These are phyloP conservation scores for Asobara japonica DNA, from an alignment of 1,140 invertebrate species.

Conservation along the genomic window DNA sequence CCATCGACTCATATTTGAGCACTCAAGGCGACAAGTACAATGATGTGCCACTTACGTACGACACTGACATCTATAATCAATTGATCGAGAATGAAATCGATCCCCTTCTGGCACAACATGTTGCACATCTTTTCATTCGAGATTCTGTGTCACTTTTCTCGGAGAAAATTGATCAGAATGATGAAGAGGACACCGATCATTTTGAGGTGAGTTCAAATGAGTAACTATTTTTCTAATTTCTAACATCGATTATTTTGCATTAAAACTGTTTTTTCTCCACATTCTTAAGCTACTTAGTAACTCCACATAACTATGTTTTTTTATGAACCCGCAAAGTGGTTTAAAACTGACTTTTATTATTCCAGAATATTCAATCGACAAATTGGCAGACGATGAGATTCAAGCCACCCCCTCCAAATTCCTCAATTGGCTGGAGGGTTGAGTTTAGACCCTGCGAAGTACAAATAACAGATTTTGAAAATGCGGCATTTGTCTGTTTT, in stretches of 20 bases:
- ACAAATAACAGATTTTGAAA: constrained; percentile 99
- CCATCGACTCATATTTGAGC: constrained; percentile 97
- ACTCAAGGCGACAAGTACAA: constrained; percentile 88
- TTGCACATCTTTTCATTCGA: constrained; percentile 98
- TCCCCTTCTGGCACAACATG: constrained; percentile 89
- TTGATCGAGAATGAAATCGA: constrained; percentile 90
- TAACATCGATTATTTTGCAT: too few species aligned
- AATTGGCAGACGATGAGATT: constrained; percentile 99
- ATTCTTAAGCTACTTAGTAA: too few species aligned
- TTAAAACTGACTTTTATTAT: constrained; percentile 36
- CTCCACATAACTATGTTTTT: too few species aligned
- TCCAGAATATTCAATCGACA: constrained; percentile 98
- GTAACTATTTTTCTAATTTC: too few species aligned
- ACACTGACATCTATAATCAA: constrained; percentile 83
- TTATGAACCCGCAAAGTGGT: too few species aligned
- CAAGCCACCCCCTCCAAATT: constrained; percentile 95
- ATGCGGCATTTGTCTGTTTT: constrained; percentile 99
- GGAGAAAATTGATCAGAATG: constrained; percentile 96
- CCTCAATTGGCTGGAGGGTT: constrained; percentile 97
- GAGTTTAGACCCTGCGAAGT: constrained; percentile 99
- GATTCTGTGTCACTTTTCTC: constrained; percentile 96
- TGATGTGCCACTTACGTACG: constrained; percentile 90
- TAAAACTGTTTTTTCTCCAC: too few species aligned
- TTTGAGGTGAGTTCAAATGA: constrained; percentile 83
- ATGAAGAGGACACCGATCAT: constrained; percentile 94